phyloP scores from a whole-genome alignment of 2,113 vertebrate genomes.

The Vireo altiloquus region DNA sequence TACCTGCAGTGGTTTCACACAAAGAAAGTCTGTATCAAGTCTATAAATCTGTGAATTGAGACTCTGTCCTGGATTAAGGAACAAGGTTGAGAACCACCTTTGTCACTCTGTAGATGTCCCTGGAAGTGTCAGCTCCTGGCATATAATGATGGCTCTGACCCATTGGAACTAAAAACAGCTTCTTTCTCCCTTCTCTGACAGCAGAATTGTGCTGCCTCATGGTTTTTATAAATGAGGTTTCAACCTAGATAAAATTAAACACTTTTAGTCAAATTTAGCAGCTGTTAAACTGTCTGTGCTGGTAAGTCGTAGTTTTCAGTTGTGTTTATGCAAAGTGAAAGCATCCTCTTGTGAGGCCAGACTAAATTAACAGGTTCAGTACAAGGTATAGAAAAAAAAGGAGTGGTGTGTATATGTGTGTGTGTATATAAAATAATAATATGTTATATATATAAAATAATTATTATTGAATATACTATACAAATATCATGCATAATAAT shows the following conservation, averaged over 20 bases:
- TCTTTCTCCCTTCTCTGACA: background rate
- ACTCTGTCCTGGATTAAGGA: background rate
- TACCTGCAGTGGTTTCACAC: background rate
- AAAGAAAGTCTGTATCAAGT: background rate
- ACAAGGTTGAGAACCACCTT: background rate
- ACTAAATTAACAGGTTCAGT: background rate
- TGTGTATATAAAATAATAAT: background rate
- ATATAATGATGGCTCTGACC: background rate
- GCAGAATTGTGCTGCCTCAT: background rate
- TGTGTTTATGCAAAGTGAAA: background rate
- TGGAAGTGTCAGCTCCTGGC: background rate
- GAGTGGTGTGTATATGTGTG: accelerated
- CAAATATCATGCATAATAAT: background rate
- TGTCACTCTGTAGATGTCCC: background rate
- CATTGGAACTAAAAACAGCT: background rate
- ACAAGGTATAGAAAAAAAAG: background rate
- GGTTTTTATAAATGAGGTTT: slow-evolving; percentile 15
- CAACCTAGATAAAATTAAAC: slow-evolving; percentile 10
- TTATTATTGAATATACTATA: background rate
- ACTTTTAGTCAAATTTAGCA: background rate
- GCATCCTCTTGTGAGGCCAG: background rate
- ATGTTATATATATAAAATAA: background rate
- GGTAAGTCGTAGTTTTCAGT: background rate
- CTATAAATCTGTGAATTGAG: background rate
- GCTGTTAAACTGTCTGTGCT: background rate